A percentile compares a stretch with the other conserved stretches of the same genome.
Evolutionary conservation across 2,888 invertebrate species (phyloP).

Genomic region (Hypomecis atomaria): DNA sequence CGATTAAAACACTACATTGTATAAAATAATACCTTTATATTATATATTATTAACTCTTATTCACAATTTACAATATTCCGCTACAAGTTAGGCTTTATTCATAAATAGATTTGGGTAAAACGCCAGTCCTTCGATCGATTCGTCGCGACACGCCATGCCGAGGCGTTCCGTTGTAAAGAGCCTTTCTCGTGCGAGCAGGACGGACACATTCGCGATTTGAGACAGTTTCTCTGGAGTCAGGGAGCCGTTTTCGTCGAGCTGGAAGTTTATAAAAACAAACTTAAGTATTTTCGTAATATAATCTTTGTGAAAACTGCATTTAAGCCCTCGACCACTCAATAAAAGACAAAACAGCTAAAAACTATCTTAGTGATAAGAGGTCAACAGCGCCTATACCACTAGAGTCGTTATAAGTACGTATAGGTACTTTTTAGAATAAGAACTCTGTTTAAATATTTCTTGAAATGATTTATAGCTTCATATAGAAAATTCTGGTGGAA

Average conservation of each 20-base stretch:
- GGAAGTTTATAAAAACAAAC: constrained; percentile 53
- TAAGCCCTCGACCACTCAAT: too few species aligned
- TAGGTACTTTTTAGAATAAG: too few species aligned
- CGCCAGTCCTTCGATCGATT: constrained; percentile 96
- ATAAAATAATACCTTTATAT: constrained; percentile 28
- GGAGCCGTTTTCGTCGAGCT: constrained; percentile 88
- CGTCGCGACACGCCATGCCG: constrained; percentile 96
- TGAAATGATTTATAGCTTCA: too few species aligned
- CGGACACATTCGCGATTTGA: constrained; percentile 91
- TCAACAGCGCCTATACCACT: too few species aligned
- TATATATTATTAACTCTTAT: constrained; percentile 7
- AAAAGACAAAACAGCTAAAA: too few species aligned
- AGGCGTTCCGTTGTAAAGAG: constrained; percentile 93
- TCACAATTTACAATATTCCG: neutral
- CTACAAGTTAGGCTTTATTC: constrained; percentile 58
- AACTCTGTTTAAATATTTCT: too few species aligned
- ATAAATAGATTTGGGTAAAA: constrained; percentile 97
- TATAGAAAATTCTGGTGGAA: too few species aligned
- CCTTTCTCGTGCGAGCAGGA: constrained; percentile 95
- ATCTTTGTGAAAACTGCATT: too few species aligned
- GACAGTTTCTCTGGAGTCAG: constrained; percentile 95
- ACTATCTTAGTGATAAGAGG: too few species aligned
- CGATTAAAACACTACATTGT: too few species aligned
- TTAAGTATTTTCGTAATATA: too few species aligned
- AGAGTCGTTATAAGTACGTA: too few species aligned